Evolutionary conservation across 23 tunicate genomes (phyloP), one percentile per base, ranked within the genome.

Genomic region (Ascidia mentula): DNA sequence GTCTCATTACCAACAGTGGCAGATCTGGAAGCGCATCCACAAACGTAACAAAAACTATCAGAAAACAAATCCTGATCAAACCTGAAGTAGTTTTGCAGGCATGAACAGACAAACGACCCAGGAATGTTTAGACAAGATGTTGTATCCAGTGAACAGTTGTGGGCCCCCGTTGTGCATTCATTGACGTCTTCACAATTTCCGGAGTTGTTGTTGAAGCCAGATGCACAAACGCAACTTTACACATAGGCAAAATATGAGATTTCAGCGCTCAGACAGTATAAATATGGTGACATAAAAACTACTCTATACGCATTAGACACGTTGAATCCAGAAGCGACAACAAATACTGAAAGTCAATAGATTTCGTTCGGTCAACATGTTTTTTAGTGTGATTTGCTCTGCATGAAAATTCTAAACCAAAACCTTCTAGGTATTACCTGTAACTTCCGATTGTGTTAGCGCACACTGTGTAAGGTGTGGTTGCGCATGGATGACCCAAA

Each of bases 171-270:
- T 46, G 53, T 6, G 31, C 80, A 77, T 42, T 77, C 80, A 40
- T 77, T 42, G 31, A 77, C 45, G 37, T 77, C 59, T 34, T 32
- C 37, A 31, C 80, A 77, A 40, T 35, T 36, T 31, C 39, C 37
- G 36, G 69, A 18, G 36, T 26, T 32, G 60, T 46, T 69, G 15
- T 8, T 40, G 28, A 13, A 77, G 7, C 80, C 80, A 31, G 17
- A 17, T 40, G 32, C 17, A 18, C 80, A 77, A 0, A 45, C 36
- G 65, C 80, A 77, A 36, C 80, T 77, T 33, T 33, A 42, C 6
- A 71, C 18, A 28, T 53, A 53, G 22, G 22, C 4, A 53, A 53
- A 28, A 53, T 53, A n/a, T n/a, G n/a, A n/a, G n/a, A n/a, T n/a
- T n/a, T n/a, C n/a, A n/a, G n/a, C n/a, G n/a, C n/a, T n/a, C n/a